Conservation (phyloP, 2,113 vertebrate genomes). For the Lycocorax pyrrhopterus region DNA sequence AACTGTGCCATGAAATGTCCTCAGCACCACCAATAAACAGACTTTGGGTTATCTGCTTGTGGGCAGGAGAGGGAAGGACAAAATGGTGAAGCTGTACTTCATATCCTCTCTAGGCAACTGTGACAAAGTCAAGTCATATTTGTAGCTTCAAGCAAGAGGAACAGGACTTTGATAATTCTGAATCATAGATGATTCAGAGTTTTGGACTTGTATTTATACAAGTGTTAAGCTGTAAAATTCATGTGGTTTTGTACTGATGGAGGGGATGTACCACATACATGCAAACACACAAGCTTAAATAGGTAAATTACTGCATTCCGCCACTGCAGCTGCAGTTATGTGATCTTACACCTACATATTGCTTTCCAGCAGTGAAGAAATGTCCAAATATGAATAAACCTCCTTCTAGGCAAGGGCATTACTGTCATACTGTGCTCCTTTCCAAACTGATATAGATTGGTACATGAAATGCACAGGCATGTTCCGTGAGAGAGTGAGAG, state of each 20-base stretch:
- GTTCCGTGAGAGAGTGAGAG: neutral
- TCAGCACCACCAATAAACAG: neutral
- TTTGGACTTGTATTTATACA: neutral
- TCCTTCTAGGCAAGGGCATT: neutral
- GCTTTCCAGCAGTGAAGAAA: neutral
- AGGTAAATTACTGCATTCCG: neutral
- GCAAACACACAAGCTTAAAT: neutral
- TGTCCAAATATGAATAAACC: neutral
- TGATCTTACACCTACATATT: neutral
- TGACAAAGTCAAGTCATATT: neutral
- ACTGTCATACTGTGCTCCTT: neutral
- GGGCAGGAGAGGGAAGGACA: neutral
- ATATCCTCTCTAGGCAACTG: neutral
- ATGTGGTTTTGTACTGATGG: neutral
- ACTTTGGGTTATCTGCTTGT: neutral
- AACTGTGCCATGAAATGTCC: neutral
- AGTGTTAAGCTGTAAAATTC: neutral
- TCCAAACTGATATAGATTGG: neutral
- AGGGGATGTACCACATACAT: neutral
- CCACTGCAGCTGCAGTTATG: neutral
- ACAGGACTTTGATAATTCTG: neutral
- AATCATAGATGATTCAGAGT: neutral
- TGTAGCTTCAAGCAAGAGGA: neutral
- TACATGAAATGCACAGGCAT: neutral
- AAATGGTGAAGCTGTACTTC: neutral